phyloP scores from a whole-genome alignment of 2,888 invertebrate species.

The Tipula unca region DNA sequence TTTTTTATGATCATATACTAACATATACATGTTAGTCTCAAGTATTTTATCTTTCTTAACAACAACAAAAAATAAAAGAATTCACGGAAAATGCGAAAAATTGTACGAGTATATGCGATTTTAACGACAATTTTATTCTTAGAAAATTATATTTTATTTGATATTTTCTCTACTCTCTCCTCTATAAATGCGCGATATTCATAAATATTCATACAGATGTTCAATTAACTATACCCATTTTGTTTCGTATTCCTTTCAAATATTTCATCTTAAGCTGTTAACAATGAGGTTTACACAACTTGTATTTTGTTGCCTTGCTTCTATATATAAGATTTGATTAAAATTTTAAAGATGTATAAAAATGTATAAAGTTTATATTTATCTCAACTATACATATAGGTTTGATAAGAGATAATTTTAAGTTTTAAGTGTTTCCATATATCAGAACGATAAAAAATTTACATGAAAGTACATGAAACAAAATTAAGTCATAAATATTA shows the following conservation, averaged over 20 bases:
- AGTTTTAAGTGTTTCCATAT: not conserved
- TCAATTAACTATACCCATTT: not conserved
- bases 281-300: not conserved
- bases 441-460: no score
- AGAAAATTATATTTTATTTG: not conserved
- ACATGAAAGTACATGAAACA: no score
- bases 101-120: not conserved
- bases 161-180: not conserved
- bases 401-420: not conserved
- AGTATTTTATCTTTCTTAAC: not conserved
- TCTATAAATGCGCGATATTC: not conserved
- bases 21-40: not conserved
- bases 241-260: not conserved
- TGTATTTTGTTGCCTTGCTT: not conserved
- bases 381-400: not conserved
- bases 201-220: not conserved
- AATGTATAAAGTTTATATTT: not conserved
- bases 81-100: not conserved
- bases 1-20: not conserved
- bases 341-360: not conserved
- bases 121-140: not conserved
- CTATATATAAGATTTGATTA: not conserved
- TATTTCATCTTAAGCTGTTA: not conserved
- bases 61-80: not conserved
- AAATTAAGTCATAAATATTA: no score